Percentiles rank a stretch among this genome's conserved stretches.
phyloP scores from a whole-genome alignment of 2,113 vertebrate genomes.

The Atherinomorus stipes region DNA sequence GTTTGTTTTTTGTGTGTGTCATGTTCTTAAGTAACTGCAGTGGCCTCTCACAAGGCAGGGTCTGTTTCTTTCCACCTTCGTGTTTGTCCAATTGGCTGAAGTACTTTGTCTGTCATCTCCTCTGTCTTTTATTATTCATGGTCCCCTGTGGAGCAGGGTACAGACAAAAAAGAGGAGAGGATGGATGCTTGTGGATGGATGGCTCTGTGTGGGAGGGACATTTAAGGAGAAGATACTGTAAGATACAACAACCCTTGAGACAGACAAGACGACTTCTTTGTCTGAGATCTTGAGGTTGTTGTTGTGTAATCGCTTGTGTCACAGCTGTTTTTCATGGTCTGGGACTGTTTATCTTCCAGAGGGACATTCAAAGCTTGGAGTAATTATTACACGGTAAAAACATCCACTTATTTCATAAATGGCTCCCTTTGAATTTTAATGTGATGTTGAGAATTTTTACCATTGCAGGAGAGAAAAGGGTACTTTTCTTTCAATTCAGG shows the following conservation, averaged over 20 bases:
- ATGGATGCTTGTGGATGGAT: conserved; percentile 41
- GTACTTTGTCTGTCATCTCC: conserved; percentile 6
- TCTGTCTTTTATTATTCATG: conserved; percentile 68
- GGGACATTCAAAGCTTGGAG: conserved; percentile 9
- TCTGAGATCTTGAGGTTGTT: conserved; percentile 18
- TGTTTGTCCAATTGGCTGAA: conserved; percentile 35
- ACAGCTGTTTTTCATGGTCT: conserved; percentile 33
- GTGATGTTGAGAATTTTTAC: not conserved
- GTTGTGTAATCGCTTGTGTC: conserved; percentile 28
- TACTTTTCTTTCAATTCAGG: not conserved
- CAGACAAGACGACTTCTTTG: not conserved
- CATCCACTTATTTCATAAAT: not conserved
- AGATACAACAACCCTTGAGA: not conserved
- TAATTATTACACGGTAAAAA: conserved; percentile 11
- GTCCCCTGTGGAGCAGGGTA: conserved; percentile 22
- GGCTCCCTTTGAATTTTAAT: not conserved
- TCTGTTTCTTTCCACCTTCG: conserved; percentile 26
- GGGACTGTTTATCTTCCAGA: conserved; percentile 16
- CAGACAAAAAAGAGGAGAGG: conserved; percentile 42
- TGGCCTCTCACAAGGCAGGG: conserved; percentile 19
- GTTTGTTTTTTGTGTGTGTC: not conserved
- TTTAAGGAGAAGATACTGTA: not conserved
- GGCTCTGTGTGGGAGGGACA: conserved; percentile 28
- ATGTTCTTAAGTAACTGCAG: conserved; percentile 1
- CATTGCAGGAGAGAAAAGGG: not conserved